Evolutionary conservation across 2,113 vertebrate genomes (phyloP).

Genomic region (Axis porcinus): DNA sequence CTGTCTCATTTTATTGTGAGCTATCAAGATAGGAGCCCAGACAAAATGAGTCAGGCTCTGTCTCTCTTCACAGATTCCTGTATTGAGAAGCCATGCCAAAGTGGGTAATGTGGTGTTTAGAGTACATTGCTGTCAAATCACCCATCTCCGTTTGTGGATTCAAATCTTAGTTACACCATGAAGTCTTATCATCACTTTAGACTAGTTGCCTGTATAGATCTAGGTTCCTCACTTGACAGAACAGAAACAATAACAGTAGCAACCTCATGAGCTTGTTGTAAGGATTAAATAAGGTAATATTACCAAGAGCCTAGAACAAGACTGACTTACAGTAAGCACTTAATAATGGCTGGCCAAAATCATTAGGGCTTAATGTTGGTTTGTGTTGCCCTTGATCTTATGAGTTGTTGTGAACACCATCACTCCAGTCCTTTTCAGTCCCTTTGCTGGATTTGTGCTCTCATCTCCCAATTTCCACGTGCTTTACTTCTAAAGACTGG

Average conservation of each 20-base stretch:
- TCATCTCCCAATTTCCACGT: not conserved
- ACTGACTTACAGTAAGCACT: not conserved
- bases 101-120: not conserved
- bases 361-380: not conserved
- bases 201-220: not conserved
- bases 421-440: not conserved
- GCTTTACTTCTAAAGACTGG: not conserved
- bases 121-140: not conserved
- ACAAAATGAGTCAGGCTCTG: not conserved
- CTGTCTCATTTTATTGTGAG: slow-evolving; percentile 4
- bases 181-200: not conserved
- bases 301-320: not conserved
- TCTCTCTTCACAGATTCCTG: not conserved
- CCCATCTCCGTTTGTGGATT: not conserved
- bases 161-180: not conserved
- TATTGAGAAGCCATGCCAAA: not conserved
- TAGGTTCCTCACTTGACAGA: not conserved
- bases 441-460: not conserved
- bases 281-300: not conserved
- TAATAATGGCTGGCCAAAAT: not conserved
- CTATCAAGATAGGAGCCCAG: not conserved
- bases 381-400: not conserved
- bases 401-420: not conserved
- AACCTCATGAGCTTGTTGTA: not conserved
- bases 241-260: not conserved